A percentile compares a stretch with the other conserved stretches of the same genome.
Evolutionary conservation across 2,113 vertebrate species (phyloP).

Genomic region (Podarcis muralis): DNA sequence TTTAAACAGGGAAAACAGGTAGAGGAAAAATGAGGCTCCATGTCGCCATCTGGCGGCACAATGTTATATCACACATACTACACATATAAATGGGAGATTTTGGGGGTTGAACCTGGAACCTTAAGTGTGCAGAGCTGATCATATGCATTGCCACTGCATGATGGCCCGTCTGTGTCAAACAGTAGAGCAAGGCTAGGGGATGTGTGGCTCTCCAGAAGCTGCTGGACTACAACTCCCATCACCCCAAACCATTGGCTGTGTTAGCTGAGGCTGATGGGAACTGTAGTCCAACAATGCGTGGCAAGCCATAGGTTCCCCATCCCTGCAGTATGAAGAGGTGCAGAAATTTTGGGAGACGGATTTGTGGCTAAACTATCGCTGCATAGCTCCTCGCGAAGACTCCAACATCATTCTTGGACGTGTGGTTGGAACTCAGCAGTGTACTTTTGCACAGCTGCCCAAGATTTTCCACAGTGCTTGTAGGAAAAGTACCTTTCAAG

Average conservation of each 20-base stretch:
- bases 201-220: not conserved
- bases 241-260: not conserved
- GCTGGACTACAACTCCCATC: not conserved
- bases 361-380: slow-evolving; percentile 54
- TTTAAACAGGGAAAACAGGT: too few relatives aligned
- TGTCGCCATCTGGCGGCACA: too few relatives aligned
- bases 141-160: not conserved
- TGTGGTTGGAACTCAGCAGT: slow-evolving; percentile 29
- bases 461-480: slow-evolving; percentile 48
- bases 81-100: not conserved
- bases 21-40: too few relatives aligned
- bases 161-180: slow-evolving; percentile 67
- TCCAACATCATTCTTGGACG: slow-evolving; percentile 54
- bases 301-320: not conserved
- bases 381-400: slow-evolving; percentile 58
- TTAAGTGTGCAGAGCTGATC: not conserved
- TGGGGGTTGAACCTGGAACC: not conserved
- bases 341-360: slow-evolving; percentile 62
- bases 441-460: slow-evolving; percentile 6
- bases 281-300: not conserved
- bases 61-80: too few relatives aligned
- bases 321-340: slow-evolving; percentile 34
- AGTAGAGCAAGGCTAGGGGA: slow-evolving; percentile 10
- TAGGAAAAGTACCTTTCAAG: slow-evolving; percentile 60
- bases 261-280: not conserved